Evolutionary conservation across 1,140 invertebrate species (phyloP).

Genomic region (Artemia franciscana): DNA sequence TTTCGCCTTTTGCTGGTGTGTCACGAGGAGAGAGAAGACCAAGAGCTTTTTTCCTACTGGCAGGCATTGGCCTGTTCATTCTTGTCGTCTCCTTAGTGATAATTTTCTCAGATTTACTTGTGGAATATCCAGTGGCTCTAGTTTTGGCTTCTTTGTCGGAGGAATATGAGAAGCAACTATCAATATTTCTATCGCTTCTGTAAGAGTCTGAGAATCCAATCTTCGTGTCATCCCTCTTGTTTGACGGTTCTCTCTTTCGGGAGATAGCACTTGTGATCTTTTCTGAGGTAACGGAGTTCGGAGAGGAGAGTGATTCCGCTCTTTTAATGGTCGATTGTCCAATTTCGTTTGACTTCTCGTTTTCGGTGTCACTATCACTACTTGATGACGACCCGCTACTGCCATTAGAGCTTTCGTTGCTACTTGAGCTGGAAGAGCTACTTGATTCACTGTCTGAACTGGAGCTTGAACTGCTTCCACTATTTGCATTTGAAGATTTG

Average conservation of each 20-base stretch:
- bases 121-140: neutral
- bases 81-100: neutral
- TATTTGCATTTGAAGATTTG: conserved; percentile 2
- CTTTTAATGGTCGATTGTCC: conserved; percentile 5
- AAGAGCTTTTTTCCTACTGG: conserved; percentile 9
- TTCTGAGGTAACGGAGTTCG: conserved; percentile 4
- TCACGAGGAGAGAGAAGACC: conserved; percentile 2
- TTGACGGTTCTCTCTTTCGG: conserved; percentile 2
- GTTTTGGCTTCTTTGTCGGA: neutral
- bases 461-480: neutral
- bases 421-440: neutral
- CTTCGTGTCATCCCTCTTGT: conserved; percentile 12
- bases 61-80: conserved; percentile 7
- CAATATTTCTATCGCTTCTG: conserved; percentile 4
- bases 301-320: conserved; percentile 4
- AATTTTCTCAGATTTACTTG: neutral
- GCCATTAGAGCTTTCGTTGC: neutral
- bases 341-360: conserved; percentile 30
- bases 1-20: neutral
- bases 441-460: neutral
- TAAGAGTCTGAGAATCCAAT: conserved; percentile 8
- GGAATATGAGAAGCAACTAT: neutral
- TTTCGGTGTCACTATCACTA: conserved; percentile 10
- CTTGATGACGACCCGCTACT: neutral
- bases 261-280: neutral